Percentiles rank a stretch among this genome's conserved stretches.
These are phyloP conservation scores for Choloepus didactylus DNA, from an alignment of 2,797 vertebrate species.

Conservation along the genomic window DNA sequence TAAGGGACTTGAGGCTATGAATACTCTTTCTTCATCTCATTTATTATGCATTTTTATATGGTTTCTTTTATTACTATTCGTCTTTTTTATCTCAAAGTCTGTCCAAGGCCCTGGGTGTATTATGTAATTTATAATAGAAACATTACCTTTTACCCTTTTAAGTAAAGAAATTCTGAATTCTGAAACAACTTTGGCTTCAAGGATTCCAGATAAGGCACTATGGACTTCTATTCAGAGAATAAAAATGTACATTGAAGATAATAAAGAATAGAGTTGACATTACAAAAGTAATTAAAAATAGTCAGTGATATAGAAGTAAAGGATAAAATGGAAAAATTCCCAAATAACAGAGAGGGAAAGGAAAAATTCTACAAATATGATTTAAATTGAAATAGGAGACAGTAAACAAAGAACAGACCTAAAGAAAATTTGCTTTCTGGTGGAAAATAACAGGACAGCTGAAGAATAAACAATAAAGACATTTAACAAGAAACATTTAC, in stretches of 20 bases:
- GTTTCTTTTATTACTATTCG: background rate
- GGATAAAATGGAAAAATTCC: background rate
- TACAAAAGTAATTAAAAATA: background rate
- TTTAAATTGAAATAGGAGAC: no score
- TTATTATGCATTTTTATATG: background rate
- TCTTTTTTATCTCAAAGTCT: background rate
- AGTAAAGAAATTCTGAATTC: background rate
- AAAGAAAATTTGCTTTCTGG: background rate
- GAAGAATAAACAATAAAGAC: background rate
- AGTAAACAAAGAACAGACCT: background rate
- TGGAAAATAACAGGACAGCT: background rate
- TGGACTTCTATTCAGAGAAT: background rate
- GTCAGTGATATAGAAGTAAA: background rate
- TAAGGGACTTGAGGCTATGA: background rate
- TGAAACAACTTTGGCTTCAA: background rate
- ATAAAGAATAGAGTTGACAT: background rate
- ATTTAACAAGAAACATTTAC: background rate
- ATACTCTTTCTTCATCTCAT: background rate
- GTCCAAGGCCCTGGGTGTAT: background rate
- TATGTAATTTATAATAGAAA: background rate
- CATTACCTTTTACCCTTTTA: background rate
- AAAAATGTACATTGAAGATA: background rate
- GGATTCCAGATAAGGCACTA: background rate
- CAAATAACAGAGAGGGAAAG: background rate
- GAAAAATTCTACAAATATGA: background rate